Evolutionary conservation across 2,888 invertebrate genomes (phyloP).

Genomic region (Polyommatus iphigenia): DNA sequence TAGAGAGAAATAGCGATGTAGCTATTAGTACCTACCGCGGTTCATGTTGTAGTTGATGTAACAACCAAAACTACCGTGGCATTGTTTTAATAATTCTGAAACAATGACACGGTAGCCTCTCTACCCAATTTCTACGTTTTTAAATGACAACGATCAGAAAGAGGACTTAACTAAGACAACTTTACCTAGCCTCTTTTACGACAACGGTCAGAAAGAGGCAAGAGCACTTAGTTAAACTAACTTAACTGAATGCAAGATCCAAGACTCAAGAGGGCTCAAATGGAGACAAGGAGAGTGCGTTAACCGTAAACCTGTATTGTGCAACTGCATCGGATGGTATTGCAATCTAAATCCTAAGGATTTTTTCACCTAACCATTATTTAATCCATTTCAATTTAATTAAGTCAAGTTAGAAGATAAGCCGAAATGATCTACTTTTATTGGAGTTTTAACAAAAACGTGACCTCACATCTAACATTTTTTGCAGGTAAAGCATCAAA

Average conservation of each 20-base stretch:
- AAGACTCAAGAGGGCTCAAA: background rate
- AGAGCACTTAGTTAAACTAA: no score
- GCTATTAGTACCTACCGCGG: no score
- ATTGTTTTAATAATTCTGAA: no score
- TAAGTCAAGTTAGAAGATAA: background rate
- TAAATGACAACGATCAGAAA: no score
- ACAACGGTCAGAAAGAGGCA: no score
- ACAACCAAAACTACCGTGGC: no score
- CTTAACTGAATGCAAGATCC: background rate
- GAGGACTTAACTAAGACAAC: no score
- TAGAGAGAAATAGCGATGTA: no score
- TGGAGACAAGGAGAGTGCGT: background rate
- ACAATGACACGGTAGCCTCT: no score
- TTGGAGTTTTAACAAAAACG: background rate
- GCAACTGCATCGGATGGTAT: background rate
- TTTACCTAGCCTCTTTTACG: background rate
- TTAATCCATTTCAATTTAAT: background rate
- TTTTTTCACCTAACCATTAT: background rate
- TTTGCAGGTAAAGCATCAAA: background rate
- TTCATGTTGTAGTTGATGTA: no score
- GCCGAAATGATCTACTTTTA: constrained; percentile 5
- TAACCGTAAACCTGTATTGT: constrained; percentile 3
- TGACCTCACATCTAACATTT: background rate
- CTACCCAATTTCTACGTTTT: no score
- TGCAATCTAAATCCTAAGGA: background rate